Conservation (phyloP, 2,888 invertebrate genomes). For the Boloria selene region DNA sequence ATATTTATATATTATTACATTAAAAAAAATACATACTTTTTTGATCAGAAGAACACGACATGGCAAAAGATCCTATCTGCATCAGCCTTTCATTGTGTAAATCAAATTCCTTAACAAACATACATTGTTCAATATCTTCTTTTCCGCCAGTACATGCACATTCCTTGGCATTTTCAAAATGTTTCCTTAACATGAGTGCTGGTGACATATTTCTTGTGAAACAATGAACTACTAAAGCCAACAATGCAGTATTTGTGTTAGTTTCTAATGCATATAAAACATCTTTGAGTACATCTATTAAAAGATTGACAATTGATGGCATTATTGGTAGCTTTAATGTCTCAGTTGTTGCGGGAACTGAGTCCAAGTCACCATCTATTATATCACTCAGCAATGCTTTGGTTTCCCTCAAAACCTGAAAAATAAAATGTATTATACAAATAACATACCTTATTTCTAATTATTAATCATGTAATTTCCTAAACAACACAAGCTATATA, state of each 20-base stretch:
- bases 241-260: constrained; percentile 84
- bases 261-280: constrained; percentile 85
- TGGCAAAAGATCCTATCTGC: constrained; percentile 87
- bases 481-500: no score
- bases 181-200: constrained; percentile 57
- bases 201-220: constrained; percentile 61
- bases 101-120: constrained; percentile 84
- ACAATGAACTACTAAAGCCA: constrained; percentile 78
- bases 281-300: constrained; percentile 83
- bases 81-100: constrained; percentile 85
- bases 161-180: constrained; percentile 49
- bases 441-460: not conserved
- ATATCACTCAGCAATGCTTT: constrained; percentile 72
- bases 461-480: not conserved
- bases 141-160: constrained; percentile 54
- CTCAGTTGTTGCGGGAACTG: constrained; percentile 64
- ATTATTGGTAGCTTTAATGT: constrained; percentile 67
- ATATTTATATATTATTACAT: not conserved
- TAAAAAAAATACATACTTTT: constrained; percentile 56
- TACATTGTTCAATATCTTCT: constrained; percentile 69
- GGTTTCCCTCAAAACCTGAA: constrained; percentile 79
- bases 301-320: constrained; percentile 77
- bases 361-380: constrained; percentile 66
- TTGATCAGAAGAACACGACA: constrained; percentile 79
- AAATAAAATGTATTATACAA: constrained; percentile 32